phyloP scores from a whole-genome alignment of 2,113 vertebrate species.

The Gasterosteus nipponicus region DNA sequence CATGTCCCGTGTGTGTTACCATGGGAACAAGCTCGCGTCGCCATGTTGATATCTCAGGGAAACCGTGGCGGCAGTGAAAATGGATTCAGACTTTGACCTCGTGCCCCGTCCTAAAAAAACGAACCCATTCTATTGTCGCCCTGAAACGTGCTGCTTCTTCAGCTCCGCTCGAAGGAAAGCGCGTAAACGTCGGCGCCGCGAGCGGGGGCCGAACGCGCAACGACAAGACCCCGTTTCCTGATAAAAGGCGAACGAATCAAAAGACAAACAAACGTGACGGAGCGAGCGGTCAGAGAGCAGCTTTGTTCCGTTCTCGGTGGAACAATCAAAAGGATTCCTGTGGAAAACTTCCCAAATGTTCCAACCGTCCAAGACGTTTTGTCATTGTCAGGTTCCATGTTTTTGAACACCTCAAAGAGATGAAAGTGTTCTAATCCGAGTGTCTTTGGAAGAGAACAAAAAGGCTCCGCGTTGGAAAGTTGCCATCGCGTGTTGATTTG shows the following conservation, averaged over 20 bases:
- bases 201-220: too few species aligned
- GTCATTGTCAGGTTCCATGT: neutral
- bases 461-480: neutral
- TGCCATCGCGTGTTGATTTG: constrained; percentile 12
- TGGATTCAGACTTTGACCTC: neutral
- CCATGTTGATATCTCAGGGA: too few species aligned
- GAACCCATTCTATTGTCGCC: too few species aligned
- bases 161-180: too few species aligned
- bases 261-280: constrained; percentile 6
- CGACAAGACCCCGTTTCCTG: too few species aligned
- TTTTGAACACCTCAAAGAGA: constrained; percentile 1
- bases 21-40: too few species aligned
- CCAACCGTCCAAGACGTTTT: neutral
- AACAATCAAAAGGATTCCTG: neutral
- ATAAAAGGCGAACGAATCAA: too few species aligned
- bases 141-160: too few species aligned
- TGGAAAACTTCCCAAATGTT: neutral
- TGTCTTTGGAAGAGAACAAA: neutral
- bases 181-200: too few species aligned
- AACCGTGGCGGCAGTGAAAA: too few species aligned
- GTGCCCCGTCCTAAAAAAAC: neutral
- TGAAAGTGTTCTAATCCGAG: neutral
- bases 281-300: neutral
- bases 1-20: neutral
- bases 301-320: constrained; percentile 1